Percentiles rank a stretch among this genome's conserved stretches.
Evolutionary conservation across 2,797 vertebrate genomes (phyloP).

Genomic region (Ptychobarbus kaznakovi): DNA sequence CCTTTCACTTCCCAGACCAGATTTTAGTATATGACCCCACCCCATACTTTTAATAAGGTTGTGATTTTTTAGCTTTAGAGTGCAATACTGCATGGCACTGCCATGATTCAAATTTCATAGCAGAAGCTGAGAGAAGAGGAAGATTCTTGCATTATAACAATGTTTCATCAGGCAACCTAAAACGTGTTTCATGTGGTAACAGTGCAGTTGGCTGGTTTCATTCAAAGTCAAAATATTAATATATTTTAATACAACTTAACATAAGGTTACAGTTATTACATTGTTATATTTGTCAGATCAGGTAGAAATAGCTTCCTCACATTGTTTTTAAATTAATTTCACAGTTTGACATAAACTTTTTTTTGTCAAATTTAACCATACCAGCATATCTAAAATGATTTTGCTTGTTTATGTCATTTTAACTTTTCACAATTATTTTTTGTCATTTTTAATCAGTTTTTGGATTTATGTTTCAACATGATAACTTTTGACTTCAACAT

Average conservation of each 20-base stretch:
- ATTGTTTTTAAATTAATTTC: background rate
- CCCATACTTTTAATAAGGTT: slow-evolving; percentile 6
- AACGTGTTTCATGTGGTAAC: background rate
- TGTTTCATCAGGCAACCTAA: background rate
- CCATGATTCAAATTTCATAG: background rate
- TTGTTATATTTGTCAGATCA: background rate
- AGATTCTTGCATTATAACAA: background rate
- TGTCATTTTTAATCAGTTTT: background rate
- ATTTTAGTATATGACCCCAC: background rate
- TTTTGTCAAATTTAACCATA: background rate
- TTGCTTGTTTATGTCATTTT: background rate
- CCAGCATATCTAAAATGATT: background rate
- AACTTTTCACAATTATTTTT: background rate
- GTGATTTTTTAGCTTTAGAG: background rate
- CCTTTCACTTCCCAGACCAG: background rate
- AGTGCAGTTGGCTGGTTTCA: background rate
- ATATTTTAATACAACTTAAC: background rate
- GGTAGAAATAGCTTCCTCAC: background rate
- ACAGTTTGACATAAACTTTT: background rate
- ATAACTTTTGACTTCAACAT: background rate
- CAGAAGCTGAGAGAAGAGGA: background rate
- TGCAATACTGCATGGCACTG: background rate
- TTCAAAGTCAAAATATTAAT: background rate
- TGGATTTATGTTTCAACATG: background rate
- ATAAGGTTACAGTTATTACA: background rate